Evolutionary conservation across 2,888 invertebrate species (phyloP).

Genomic region (Conchocele bisecta): DNA sequence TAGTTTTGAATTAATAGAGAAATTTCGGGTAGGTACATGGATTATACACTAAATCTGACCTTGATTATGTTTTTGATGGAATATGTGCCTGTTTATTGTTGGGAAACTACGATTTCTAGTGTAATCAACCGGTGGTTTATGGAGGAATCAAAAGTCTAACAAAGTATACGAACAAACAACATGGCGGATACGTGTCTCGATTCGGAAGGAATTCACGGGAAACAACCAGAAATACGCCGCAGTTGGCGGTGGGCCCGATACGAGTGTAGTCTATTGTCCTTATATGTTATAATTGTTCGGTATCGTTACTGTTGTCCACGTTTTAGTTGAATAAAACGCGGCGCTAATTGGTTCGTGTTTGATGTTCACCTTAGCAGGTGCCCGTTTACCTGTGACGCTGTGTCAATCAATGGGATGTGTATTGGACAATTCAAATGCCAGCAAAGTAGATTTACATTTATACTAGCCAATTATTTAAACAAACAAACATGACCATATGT

Average conservation of each 20-base stretch:
- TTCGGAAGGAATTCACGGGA: constrained; percentile 11
- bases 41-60: not conserved
- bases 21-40: constrained; percentile 55
- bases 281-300: no score
- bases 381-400: constrained; percentile 7
- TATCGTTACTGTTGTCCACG: no score
- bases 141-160: not conserved
- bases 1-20: constrained; percentile 24
- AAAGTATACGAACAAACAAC: constrained; percentile 25
- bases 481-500: no score
- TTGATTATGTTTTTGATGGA: not conserved
- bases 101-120: not conserved
- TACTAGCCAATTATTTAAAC: no score
- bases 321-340: no score
- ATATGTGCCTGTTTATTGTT: not conserved
- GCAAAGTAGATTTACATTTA: no score
- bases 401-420: no score
- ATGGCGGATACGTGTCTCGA: constrained; percentile 28
- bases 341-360: no score
- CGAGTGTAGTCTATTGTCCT: no score
- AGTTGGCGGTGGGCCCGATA: no score
- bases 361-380: not conserved
- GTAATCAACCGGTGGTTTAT: constrained; percentile 51
- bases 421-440: no score
- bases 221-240: no score